Base-by-base conservation (phyloP, 2,113 vertebrate genomes). In the Entelurus aequoreus region DNA sequence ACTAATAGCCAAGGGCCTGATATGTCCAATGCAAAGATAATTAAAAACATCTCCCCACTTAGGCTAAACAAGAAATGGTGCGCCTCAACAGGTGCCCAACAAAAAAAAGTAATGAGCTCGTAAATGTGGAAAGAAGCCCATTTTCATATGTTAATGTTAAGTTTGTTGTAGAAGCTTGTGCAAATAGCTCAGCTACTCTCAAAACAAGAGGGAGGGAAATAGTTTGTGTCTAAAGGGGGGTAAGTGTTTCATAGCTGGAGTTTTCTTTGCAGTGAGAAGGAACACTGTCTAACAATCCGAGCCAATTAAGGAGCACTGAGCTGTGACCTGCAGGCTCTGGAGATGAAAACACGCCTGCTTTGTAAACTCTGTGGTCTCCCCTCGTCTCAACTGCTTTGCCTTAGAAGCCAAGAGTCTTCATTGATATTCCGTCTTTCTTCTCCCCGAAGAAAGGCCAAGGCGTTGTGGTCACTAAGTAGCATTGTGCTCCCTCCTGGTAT, bases 141-240 rank as follows among this genome's bases (percentile, higher is more conserved):
- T 90, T 89, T 90, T 90, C 89, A 88, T 87, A 87, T 89, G 87
- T 77, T 89, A 92, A 92, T 90, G 85, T 74, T 82, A 76, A 62
- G 69, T 84, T 85, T 85, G 77, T 76, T 62, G 75, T 65, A 65
- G 42, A 74, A 57, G 78, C 79, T 77, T 60, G 68, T 67, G 42
- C 42, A 46, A 46, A 46, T 46, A 46, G 42, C 42, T 46, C 4
- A 46, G 42, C 3, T 46, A 65, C 59, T 79, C 78, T 82, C 44
- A 68, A 72, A 78, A 78, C 63, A 71, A 66, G 38, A 57, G 65
- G 79, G 65, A 60, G 68, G 71, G 54, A 72, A 89, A 57, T 21
- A 44, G 55, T 19, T 69, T 71, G 47, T 71, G 35, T 48, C 46
- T 8, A 66, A 76, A 44, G 47, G 42, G 21, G 67, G 57, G 51